phyloP scores from a whole-genome alignment of 2,113 vertebrate genomes.

The Eulacestoma nigropectus region DNA sequence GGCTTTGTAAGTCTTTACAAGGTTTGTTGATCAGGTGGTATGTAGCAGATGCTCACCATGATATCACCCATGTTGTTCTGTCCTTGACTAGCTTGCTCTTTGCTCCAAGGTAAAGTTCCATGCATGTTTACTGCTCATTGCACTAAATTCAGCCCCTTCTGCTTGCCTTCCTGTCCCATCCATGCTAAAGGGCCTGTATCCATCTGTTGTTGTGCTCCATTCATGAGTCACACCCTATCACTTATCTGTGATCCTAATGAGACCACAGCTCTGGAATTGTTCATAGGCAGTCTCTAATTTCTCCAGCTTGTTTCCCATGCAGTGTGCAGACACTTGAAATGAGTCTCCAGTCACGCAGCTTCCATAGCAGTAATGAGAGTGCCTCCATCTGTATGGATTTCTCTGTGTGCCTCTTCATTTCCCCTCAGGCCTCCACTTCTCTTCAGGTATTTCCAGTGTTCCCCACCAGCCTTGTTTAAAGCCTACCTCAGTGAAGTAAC shows the following conservation, averaged over 20 bases:
- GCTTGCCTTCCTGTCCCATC: not conserved
- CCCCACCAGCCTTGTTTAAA: not conserved
- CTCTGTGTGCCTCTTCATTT: not conserved
- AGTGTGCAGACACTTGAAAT: not conserved
- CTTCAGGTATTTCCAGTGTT: not conserved
- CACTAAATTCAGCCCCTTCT: not conserved
- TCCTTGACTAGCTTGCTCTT: not conserved
- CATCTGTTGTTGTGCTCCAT: not conserved
- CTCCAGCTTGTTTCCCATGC: not conserved
- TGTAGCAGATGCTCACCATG: not conserved
- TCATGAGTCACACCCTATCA: not conserved
- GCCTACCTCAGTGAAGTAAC: not conserved
- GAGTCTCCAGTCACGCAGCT: not conserved
- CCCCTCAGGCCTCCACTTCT: not conserved
- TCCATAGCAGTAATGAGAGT: not conserved
- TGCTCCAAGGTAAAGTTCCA: not conserved
- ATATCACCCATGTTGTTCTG: not conserved
- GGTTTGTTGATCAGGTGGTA: not conserved
- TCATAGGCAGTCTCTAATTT: not conserved
- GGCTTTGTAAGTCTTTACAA: not conserved
- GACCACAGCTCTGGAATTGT: not conserved
- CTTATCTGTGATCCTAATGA: not conserved
- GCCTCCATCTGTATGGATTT: not conserved
- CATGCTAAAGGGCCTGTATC: not conserved
- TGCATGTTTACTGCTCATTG: not conserved